A percentile compares a stretch with the other conserved stretches of the same genome.
These are phyloP conservation scores for Apis laboriosa DNA, from an alignment of 1,140 invertebrate genomes.

Conservation along the genomic window DNA sequence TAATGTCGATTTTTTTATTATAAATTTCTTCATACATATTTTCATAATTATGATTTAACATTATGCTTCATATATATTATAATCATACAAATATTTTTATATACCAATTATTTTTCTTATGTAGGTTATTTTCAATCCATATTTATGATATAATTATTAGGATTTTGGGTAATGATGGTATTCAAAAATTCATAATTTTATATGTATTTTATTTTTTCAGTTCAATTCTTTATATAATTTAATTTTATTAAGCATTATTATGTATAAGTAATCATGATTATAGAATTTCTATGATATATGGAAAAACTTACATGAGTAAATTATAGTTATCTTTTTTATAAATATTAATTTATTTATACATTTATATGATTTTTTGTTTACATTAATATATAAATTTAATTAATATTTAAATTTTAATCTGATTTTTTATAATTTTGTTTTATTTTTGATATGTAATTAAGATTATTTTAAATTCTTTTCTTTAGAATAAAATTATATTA, in stretches of 20 bases:
- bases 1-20: background rate
- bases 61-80: background rate
- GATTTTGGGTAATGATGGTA: background rate
- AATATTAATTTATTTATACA: background rate
- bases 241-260: background rate
- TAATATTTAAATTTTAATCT: background rate
- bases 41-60: background rate
- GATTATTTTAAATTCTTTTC: background rate
- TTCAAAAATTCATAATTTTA: background rate
- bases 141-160: background rate
- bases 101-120: conserved; percentile 6
- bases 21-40: background rate
- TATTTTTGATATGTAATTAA: background rate
- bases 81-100: background rate
- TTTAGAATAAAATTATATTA: background rate
- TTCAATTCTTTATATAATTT: background rate
- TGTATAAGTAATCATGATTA: background rate
- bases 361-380: background rate
- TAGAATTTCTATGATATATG: background rate
- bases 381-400: background rate
- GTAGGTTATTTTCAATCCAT: conserved; percentile 25
- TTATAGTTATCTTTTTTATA: background rate
- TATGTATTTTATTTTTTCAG: background rate
- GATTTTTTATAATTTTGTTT: background rate
- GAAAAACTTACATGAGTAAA: background rate